Evolutionary conservation across 2,888 invertebrate genomes (phyloP), one percentile per base, ranked within the genome.

Genomic region (Drosophila macrothrix): DNA sequence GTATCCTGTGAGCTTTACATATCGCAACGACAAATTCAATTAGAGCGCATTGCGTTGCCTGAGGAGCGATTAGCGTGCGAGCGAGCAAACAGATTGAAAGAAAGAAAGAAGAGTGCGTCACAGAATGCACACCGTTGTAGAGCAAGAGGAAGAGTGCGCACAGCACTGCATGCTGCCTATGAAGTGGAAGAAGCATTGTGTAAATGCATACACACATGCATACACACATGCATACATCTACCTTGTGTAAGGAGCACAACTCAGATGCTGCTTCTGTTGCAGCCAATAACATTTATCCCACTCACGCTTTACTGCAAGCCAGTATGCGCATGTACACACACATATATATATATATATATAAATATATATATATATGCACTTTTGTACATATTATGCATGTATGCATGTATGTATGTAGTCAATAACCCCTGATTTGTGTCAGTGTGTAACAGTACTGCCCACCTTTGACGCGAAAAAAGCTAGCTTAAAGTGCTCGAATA

Each of bases 321-420:
- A 31, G 55, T 62, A 61, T 76, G 78, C 80, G 80, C 78, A 78
- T 78, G 76, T 28, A 68, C 62, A 64, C 49, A 43, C n/a, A 22
- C 3, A 4, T 14, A 54, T 16, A 39, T 31, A 22, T 28, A 56
- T 22, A 28, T 35, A 33, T 10, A 16, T n/a, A 25, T 22, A 35
- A 41, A 46, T 25, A 10, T 37, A 52, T 60, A 19, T 60, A 19
- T 28, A 12, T 19, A 19, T 39, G 19, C 28, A 55, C 35, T 55
- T 28, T 2, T 37, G 55, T 28, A 19, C 37, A 55, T 28, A 28
- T 22, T 55, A 55, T 25, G 14, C 25, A 58, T 46, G 66, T 55
- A 55, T 25, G 14, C 25, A 58, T 46, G 66, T 33, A 52, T 52
- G 39, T n/a, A 22, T 43, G 6, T 22, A 43, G 43, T 5, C 12